Conservation (phyloP, 1,140 invertebrate genomes). For the Scaptomyza pallida region DNA sequence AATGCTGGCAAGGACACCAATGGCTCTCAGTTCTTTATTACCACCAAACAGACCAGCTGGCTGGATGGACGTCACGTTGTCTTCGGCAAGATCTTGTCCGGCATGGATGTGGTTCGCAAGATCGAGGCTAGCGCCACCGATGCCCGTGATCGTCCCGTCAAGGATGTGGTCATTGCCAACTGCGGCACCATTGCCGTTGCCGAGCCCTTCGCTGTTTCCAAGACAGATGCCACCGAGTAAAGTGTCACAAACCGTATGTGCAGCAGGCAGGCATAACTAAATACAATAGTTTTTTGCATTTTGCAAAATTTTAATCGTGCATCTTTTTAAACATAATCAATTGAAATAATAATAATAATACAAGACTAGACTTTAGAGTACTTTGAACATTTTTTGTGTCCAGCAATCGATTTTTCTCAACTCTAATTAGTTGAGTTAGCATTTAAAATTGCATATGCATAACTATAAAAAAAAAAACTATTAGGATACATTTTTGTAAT, state of each 20-base stretch:
- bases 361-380: slow-evolving; percentile 12
- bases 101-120: slow-evolving; percentile 91
- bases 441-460: slow-evolving; percentile 46
- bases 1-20: slow-evolving; percentile 98
- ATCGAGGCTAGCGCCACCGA: slow-evolving; percentile 92
- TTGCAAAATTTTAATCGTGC: slow-evolving; percentile 37
- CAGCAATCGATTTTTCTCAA: slow-evolving; percentile 58
- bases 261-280: too few species aligned
- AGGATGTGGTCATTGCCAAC: slow-evolving; percentile 92
- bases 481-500: slow-evolving; percentile 23
- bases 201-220: slow-evolving; percentile 92
- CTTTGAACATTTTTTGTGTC: slow-evolving; percentile 12
- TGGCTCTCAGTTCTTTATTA: slow-evolving; percentile 99
- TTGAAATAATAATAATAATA: slow-evolving; percentile 27
- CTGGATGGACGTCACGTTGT: slow-evolving; percentile 98
- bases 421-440: slow-evolving; percentile 38
- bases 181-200: slow-evolving; percentile 88
- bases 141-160: slow-evolving; percentile 90
- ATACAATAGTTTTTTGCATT: slow-evolving; percentile 14
- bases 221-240: slow-evolving; percentile 91
- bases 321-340: slow-evolving; percentile 48
- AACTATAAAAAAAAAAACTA: slow-evolving; percentile 19
- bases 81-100: slow-evolving; percentile 92
- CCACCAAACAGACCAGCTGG: slow-evolving; percentile 95
- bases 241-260: too few species aligned